phyloP scores from a whole-genome alignment of 2,797 vertebrate genomes.

The Sebastes vulpes region DNA sequence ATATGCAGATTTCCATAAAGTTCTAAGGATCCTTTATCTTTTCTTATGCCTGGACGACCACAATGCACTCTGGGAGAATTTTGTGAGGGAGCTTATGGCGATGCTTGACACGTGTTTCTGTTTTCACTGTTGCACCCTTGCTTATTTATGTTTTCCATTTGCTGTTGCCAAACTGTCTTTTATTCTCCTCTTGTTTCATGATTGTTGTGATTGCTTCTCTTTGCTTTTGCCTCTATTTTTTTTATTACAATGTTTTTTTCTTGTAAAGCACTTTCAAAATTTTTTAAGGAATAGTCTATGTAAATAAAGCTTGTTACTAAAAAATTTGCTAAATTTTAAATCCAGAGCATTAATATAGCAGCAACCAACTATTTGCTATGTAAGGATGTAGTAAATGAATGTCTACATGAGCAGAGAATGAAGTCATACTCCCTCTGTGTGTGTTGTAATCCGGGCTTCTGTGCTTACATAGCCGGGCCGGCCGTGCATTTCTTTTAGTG shows the following conservation, averaged over 20 bases:
- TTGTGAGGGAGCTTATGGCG: slow-evolving; percentile 11
- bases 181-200: not conserved
- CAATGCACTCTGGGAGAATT: slow-evolving; percentile 26
- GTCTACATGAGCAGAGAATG: too few species aligned
- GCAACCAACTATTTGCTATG: too few species aligned
- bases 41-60: not conserved
- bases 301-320: not conserved
- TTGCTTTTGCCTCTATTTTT: not conserved
- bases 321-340: not conserved
- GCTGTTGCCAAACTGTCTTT: not conserved
- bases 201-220: slow-evolving; percentile 1
- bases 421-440: too few species aligned
- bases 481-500: too few species aligned
- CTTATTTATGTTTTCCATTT: slow-evolving; percentile 14
- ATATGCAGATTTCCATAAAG: slow-evolving; percentile 6
- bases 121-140: not conserved
- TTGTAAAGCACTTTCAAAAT: not conserved
- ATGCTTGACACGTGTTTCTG: not conserved
- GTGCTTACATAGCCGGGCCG: too few species aligned
- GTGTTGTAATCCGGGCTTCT: too few species aligned
- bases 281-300: not conserved
- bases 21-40: slow-evolving; percentile 41
- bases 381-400: too few species aligned
- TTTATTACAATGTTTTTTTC: not conserved
- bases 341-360: too few species aligned